phyloP scores from a whole-genome alignment of 2,888 invertebrate genomes.

The Eumerus sabulonum region DNA sequence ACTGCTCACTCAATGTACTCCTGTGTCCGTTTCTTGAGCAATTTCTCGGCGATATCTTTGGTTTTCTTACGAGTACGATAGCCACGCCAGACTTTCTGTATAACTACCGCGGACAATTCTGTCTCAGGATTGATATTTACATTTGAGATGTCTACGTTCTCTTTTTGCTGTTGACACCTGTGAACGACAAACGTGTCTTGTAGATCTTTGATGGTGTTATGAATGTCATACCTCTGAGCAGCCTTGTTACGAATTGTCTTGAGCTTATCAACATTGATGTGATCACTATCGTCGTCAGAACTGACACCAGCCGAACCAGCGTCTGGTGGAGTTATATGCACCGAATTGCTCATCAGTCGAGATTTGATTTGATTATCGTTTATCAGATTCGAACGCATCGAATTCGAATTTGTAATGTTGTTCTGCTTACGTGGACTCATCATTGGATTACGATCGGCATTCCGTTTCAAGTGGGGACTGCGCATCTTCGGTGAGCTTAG shows the following conservation, averaged over 20 bases:
- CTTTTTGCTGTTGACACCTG: constrained; percentile 73
- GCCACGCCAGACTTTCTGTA: constrained; percentile 93
- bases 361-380: constrained; percentile 72
- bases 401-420: constrained; percentile 46
- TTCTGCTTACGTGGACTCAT: constrained; percentile 76
- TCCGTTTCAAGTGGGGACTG: constrained; percentile 75
- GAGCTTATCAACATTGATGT: constrained; percentile 84
- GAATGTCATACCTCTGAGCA: constrained; percentile 77
- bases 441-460: constrained; percentile 74
- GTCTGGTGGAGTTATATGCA: constrained; percentile 75
- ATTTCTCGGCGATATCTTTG: constrained; percentile 81
- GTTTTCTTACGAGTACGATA: constrained; percentile 86
- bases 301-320: constrained; percentile 76
- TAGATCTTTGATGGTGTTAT: background rate
- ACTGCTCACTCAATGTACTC: constrained; percentile 89
- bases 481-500: constrained; percentile 77
- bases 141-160: constrained; percentile 72
- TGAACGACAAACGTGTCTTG: background rate
- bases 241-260: constrained; percentile 84
- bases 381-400: constrained; percentile 57
- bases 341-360: constrained; percentile 70
- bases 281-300: constrained; percentile 84
- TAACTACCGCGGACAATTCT: constrained; percentile 85
- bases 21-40: constrained; percentile 88
- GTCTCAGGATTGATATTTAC: constrained; percentile 72